A percentile compares a stretch with the other conserved stretches of the same genome.
phyloP scores from a whole-genome alignment of 2,888 invertebrate species.

The Cartodere bifasciata region DNA sequence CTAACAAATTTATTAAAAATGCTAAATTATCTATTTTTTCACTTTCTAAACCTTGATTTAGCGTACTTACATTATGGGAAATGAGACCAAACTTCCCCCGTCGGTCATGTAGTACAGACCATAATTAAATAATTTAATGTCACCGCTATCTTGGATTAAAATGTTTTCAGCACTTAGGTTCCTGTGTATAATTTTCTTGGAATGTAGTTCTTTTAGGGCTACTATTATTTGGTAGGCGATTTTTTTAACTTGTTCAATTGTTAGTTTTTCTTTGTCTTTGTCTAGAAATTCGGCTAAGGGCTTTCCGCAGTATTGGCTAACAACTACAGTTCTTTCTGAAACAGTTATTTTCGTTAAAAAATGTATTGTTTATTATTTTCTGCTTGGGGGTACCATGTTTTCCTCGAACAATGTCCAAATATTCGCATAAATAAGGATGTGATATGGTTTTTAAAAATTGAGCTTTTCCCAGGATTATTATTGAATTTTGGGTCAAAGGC shows the following conservation, averaged over 20 bases:
- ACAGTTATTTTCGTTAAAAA: constrained; percentile 12
- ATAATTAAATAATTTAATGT: constrained; percentile 81
- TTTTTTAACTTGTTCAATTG: constrained; percentile 42
- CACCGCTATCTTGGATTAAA: constrained; percentile 54
- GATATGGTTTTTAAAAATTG: constrained; percentile 67
- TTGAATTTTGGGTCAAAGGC: constrained; percentile 92
- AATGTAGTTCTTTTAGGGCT: constrained; percentile 61
- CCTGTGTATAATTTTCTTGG: constrained; percentile 60
- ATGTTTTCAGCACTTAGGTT: constrained; percentile 76
- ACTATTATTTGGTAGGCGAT: constrained; percentile 62
- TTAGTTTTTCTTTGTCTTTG: constrained; percentile 34
- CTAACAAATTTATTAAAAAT: no score
- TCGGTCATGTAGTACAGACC: constrained; percentile 90
- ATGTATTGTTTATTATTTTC: neutral
- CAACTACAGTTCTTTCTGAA: constrained; percentile 69
- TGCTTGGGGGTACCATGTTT: constrained; percentile 85
- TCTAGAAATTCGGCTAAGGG: constrained; percentile 43
- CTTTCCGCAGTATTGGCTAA: constrained; percentile 65
- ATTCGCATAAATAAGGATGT: constrained; percentile 75
- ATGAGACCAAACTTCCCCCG: constrained; percentile 72
- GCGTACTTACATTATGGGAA: constrained; percentile 65
- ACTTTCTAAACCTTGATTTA: constrained; percentile 3
- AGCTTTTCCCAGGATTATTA: constrained; percentile 82
- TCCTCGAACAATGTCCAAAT: constrained; percentile 81
- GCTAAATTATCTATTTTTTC: no score